Evolutionary conservation across 1,140 invertebrate genomes (phyloP).

Genomic region (Tetramorium simillimum): DNA sequence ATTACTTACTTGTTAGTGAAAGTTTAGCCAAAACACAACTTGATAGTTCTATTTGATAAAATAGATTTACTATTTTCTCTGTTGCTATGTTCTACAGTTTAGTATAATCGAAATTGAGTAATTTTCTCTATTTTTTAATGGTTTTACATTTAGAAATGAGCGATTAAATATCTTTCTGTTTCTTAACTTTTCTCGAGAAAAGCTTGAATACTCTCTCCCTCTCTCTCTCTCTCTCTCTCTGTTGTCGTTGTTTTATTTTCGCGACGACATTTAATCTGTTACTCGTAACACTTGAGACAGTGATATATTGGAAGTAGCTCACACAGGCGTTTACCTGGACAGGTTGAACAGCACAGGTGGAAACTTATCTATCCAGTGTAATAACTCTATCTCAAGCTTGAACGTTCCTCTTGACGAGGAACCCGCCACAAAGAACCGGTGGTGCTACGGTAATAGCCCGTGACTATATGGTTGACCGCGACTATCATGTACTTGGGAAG

Average conservation of each 20-base stretch:
- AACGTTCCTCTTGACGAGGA: conserved; percentile 63
- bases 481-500: conserved; percentile 58
- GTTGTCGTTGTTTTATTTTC: neutral
- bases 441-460: conserved; percentile 69
- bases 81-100: neutral
- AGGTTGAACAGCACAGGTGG: conserved; percentile 66
- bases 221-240: too few species aligned
- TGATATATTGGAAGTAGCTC: conserved; percentile 19
- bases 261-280: neutral
- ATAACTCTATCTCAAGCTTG: conserved; percentile 69
- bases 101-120: neutral
- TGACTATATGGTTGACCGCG: conserved; percentile 69
- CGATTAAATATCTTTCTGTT: neutral
- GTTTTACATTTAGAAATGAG: neutral
- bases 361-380: conserved; percentile 65
- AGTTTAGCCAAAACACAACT: neutral
- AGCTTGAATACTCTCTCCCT: neutral
- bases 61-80: neutral
- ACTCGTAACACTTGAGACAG: neutral
- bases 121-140: neutral
- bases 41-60: neutral
- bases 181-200: neutral
- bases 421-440: conserved; percentile 69
- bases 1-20: neutral
- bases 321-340: conserved; percentile 53